These are phyloP conservation scores for Heterocephalus glaber DNA, from an alignment of 2,113 vertebrate species.

Conservation along the genomic window DNA sequence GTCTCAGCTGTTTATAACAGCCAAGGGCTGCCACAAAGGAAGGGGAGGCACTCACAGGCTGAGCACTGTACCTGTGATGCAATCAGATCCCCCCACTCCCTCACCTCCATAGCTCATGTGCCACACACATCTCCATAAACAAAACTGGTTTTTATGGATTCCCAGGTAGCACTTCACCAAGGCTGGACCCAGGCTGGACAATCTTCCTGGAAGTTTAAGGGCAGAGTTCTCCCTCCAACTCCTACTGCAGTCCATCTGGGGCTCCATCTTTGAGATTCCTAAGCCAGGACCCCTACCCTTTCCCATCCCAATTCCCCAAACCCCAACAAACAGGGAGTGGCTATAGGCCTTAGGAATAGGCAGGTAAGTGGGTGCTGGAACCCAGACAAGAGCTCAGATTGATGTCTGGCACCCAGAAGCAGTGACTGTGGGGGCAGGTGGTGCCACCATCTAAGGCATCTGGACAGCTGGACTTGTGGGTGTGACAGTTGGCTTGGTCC, in stretches of 20 bases:
- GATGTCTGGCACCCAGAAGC: neutral
- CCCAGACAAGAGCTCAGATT: no score
- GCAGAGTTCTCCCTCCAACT: neutral
- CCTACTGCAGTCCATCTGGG: neutral
- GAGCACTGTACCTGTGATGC: neutral
- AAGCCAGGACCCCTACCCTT: neutral
- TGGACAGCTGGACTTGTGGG: neutral
- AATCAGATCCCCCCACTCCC: rapidly evolving
- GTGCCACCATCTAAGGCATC: neutral
- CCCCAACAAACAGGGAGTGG: neutral
- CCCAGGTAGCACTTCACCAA: neutral
- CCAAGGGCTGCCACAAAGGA: neutral
- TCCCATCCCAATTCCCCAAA: neutral
- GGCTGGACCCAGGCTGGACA: neutral
- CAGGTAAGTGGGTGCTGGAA: neutral
- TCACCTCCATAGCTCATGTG: neutral
- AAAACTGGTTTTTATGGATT: neutral
- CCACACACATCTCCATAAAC: neutral
- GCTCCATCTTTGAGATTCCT: neutral
- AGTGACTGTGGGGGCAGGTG: neutral
- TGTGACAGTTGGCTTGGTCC: neutral
- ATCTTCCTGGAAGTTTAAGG: neutral
- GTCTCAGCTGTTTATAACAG: neutral
- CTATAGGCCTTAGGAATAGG: neutral
- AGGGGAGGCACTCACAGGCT: neutral